Base-by-base conservation (phyloP, 2,113 vertebrate genomes). In the Mustela nigripes region DNA sequence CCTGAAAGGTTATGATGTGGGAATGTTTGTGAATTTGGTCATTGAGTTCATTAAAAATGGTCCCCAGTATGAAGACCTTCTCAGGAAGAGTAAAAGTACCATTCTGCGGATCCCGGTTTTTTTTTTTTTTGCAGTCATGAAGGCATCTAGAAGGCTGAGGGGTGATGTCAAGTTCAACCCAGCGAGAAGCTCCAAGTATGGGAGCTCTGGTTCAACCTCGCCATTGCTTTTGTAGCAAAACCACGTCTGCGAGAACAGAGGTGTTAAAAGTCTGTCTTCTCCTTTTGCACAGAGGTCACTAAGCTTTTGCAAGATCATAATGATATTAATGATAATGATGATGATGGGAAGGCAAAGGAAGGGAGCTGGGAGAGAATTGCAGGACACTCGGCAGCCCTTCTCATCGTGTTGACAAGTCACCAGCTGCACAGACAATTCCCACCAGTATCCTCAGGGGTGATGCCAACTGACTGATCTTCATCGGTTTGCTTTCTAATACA, bases 401-500 rank as follows among this genome's bases (percentile, higher is more conserved):
- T 48, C 8, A 6, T 73, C 4, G 5, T 58, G 24, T 15, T 22
- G 42, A 22, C 4, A 3, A 2, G 60, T 81, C 63, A 56, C 42
- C 56, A 76, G 71, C 39, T 42, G 9, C 45, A 16, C 11, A 16
- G 4, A 74, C 18, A 28, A 19, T 60, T 56, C 21, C 22, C 73
- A 14, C 19, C 19, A 18, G 28, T 50, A 11, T 74, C 45, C 31
- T 7, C 9, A 2, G 50, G 58, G 14, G 80, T 48, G 4, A 31
- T 16, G 36, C 58, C 79, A 63, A 19, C 63, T 3, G 4, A 19
- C 65, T 18, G 21, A 80, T 48, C 39, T 80, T 60, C 21, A 74
- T 9, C n/a, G n/a, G n/a, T 62, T 85, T 91, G 33, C 45, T 92
- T 94, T 90, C 74, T 31, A 39, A 76, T 48, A 73, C 93, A 14